Conservation (phyloP, 1,140 invertebrate genomes). For the Myzus persicae region DNA sequence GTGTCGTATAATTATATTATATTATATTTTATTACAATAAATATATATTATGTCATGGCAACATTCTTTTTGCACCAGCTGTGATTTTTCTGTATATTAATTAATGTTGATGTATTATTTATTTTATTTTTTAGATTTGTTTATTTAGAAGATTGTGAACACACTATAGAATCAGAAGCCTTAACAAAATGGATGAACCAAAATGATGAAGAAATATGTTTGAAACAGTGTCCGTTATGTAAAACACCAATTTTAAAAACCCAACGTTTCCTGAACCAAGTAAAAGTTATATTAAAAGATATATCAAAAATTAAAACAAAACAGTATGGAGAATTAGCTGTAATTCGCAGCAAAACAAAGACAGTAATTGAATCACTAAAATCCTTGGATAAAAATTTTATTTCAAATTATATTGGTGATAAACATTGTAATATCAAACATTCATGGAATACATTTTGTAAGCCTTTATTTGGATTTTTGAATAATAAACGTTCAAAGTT, state of each 20-base stretch:
- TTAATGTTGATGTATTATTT: not conserved
- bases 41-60: too few species aligned
- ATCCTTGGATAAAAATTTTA: not conserved
- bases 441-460: not conserved
- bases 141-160: conserved; percentile 71
- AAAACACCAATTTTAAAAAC: conserved; percentile 72
- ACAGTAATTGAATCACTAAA: not conserved
- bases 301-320: conserved; percentile 69
- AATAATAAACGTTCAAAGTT: not conserved
- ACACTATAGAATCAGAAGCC: conserved; percentile 69
- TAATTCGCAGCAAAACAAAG: not conserved
- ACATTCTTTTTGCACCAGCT: not conserved
- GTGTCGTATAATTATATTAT: too few species aligned
- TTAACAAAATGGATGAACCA: conserved; percentile 68
- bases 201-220: conserved; percentile 65
- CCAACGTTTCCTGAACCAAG: conserved; percentile 69
- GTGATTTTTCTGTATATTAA: not conserved
- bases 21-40: not conserved
- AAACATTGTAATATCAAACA: not conserved
- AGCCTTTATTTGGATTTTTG: not conserved
- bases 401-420: not conserved
- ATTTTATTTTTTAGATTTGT: conserved; percentile 67
- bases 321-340: conserved; percentile 64
- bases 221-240: conserved; percentile 73
- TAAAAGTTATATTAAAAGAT: conserved; percentile 69